phyloP scores from a whole-genome alignment of 2,113 vertebrate species.

The Pachypanchax playfairii region DNA sequence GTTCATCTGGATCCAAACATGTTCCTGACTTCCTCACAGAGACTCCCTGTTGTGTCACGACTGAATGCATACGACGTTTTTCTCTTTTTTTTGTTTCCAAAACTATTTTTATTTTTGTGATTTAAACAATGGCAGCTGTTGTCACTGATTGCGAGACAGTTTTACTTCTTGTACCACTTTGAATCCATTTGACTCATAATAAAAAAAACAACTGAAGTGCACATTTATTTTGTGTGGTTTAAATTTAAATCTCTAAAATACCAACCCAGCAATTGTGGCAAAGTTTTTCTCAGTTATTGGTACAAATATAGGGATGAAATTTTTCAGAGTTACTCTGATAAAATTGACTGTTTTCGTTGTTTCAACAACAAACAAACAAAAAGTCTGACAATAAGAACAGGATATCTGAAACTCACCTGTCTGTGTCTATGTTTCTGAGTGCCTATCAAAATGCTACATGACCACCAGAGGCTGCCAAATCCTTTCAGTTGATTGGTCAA shows the following conservation, averaged over 20 bases:
- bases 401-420: too few relatives aligned
- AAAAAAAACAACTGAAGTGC: conserved; percentile 27
- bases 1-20: conserved; percentile 4
- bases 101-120: conserved; percentile 63
- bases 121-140: conserved; percentile 68
- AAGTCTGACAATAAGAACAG: too few relatives aligned
- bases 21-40: conserved; percentile 14
- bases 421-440: not conserved
- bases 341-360: too few relatives aligned
- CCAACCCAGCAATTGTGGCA: not conserved
- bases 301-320: too few relatives aligned
- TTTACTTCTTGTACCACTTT: conserved; percentile 34
- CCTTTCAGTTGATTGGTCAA: not conserved
- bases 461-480: conserved; percentile 56
- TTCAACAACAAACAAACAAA: too few relatives aligned
- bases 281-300: too few relatives aligned
- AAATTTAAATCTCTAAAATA: not conserved
- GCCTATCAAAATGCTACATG: not conserved
- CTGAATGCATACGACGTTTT: conserved; percentile 25
- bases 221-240: not conserved
- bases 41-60: conserved; percentile 35
- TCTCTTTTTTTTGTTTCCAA: conserved; percentile 55
- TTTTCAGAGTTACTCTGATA: too few relatives aligned
- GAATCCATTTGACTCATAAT: conserved; percentile 53
- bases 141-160: conserved; percentile 39